A percentile compares a stretch with the other conserved stretches of the same genome.
phyloP scores from a whole-genome alignment of 1,140 invertebrate genomes.

The Dendrolimus kikuchii region DNA sequence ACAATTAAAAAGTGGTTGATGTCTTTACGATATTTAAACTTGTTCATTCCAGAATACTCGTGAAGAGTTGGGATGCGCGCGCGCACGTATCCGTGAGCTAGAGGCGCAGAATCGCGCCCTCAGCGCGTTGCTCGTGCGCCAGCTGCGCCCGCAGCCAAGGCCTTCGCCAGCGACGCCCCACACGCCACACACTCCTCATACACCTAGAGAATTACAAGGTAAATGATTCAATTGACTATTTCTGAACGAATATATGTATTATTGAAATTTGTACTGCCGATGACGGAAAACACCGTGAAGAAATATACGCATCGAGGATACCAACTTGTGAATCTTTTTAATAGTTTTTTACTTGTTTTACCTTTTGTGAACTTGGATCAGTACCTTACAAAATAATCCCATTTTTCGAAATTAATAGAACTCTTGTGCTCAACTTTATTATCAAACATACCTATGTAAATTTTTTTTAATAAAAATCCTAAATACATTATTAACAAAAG shows the following conservation, averaged over 20 bases:
- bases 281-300: no score
- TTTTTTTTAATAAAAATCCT: no score
- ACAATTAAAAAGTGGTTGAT: no score
- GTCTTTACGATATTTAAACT: no score
- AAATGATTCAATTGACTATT: not conserved
- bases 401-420: no score
- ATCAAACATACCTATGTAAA: no score
- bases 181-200: conserved; percentile 48
- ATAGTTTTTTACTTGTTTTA: not conserved
- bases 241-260: no score
- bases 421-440: no score
- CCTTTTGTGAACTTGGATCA: not conserved
- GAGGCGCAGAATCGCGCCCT: conserved; percentile 79
- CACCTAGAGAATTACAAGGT: conserved; percentile 54
- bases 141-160: conserved; percentile 72
- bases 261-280: no score
- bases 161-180: conserved; percentile 67
- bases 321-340: not conserved
- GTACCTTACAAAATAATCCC: no score
- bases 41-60: conserved; percentile 72
- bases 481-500: no score
- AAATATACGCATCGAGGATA: not conserved
- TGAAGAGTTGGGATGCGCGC: conserved; percentile 78
- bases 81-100: conserved; percentile 77
- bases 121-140: conserved; percentile 77